A percentile compares a stretch with the other conserved stretches of the same genome.
Conservation (phyloP, 2,888 invertebrate genomes). For the Hirtodrosophila histrioides region DNA sequence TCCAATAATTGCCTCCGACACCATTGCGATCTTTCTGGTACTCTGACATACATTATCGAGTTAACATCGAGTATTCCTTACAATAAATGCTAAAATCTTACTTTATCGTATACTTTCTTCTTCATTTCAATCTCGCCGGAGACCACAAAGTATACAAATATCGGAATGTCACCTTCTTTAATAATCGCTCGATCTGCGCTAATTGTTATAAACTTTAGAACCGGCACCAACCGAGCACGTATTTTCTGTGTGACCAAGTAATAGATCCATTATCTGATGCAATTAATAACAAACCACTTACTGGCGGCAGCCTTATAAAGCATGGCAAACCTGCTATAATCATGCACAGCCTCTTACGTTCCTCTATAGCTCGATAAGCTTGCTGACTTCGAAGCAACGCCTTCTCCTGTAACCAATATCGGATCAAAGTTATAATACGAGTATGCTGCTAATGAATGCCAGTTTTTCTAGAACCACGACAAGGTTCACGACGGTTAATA, state of each 20-base stretch:
- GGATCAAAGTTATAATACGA: too few relatives aligned
- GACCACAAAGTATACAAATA: constrained; percentile 88
- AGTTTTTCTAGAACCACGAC: too few relatives aligned
- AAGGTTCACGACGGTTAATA: too few relatives aligned
- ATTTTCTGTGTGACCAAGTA: constrained; percentile 85
- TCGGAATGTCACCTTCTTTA: constrained; percentile 87
- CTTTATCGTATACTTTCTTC: constrained; percentile 75
- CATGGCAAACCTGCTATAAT: constrained; percentile 87
- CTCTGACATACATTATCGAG: constrained; percentile 2
- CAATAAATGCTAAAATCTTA: constrained; percentile 22
- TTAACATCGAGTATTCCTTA: background rate
- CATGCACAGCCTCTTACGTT: constrained; percentile 86
- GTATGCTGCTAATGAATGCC: too few relatives aligned
- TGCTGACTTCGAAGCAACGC: constrained; percentile 86
- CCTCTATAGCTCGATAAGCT: constrained; percentile 86
- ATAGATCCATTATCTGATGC: background rate
- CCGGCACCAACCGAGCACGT: constrained; percentile 87
- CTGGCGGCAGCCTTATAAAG: constrained; percentile 87
- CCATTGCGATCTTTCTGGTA: constrained; percentile 22
- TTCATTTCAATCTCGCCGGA: constrained; percentile 86
- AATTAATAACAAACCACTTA: constrained; percentile 29
- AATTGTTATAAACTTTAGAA: constrained; percentile 87
- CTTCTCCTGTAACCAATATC: constrained; percentile 85
- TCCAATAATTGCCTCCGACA: constrained; percentile 71
- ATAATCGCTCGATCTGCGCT: constrained; percentile 87